Base-by-base conservation (phyloP, 2,888 invertebrate genomes). In the Drosophila emarginata region DNA sequence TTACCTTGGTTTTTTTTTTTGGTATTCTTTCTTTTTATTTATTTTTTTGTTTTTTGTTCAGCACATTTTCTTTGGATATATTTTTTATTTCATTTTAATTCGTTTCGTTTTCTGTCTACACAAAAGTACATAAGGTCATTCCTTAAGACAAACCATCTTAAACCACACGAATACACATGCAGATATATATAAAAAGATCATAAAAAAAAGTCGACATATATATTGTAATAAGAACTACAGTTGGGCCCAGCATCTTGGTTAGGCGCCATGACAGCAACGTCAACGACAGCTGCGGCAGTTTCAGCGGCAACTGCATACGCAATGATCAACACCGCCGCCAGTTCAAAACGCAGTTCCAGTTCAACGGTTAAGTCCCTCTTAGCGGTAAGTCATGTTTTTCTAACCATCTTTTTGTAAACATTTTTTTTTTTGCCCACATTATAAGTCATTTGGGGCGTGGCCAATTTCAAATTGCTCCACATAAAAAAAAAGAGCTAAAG, bases 291-390 rank as follows among this genome's bases (percentile, higher is more conserved):
- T 57, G 64, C 67, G 59, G 67, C 78, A 64, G 60, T 81, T 72
- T 59, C 78, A 53, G 67, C 87, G 85, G 85, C 87, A 86, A 83
- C 81, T 87, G 86, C 87, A 73, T 78, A 71, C 68, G 78, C 84
- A 72, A 76, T 80, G 81, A 71, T 77, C 77, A 65, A 79, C 74
- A 54, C 45, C 56, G 70, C 32, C 9, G 51, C 51, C 51, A 70
- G 32, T 32, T 71, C 64, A 52, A 52, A 71, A 80, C 74, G 72
- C 80, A 45, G 45, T 45, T 45, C 45, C 45, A 45, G 45, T 86
- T 86, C 82, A 79, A 88, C 89, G 87, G 89, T 89, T 87, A 89
- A 80, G 84, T 87, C 85, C 78, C 76, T 80, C 79, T 80, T 89
- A 83, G 88, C 89, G 89, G 88, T 89, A 81, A 89, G 88, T 89